A percentile compares a stretch with the other conserved stretches of the same genome.
phyloP scores from a whole-genome alignment of 2,113 vertebrate genomes.

The Sorex araneus region DNA sequence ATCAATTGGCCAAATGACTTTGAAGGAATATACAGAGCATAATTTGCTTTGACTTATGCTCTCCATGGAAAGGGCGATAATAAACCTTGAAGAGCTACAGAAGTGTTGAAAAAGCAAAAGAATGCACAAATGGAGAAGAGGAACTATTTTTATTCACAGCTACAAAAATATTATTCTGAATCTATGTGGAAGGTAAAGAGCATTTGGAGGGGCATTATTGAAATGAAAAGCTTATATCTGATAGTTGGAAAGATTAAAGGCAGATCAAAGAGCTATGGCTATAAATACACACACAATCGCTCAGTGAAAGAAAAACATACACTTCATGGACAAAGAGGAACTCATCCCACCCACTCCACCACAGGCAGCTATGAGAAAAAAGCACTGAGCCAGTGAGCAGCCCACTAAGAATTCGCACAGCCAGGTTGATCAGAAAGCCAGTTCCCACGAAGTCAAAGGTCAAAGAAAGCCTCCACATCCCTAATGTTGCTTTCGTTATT shows the following conservation, averaged over 20 bases:
- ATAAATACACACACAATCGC: neutral
- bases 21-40: neutral
- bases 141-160: neutral
- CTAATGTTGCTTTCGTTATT: neutral
- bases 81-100: neutral
- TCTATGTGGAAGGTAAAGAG: neutral
- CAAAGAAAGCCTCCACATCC: neutral
- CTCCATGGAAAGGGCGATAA: neutral
- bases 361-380: neutral
- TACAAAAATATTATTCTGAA: neutral
- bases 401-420: neutral
- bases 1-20: neutral
- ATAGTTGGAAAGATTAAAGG: neutral
- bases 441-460: neutral
- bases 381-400: neutral
- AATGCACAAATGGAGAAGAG: neutral
- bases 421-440: neutral
- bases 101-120: neutral
- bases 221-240: neutral
- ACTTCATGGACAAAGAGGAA: neutral
- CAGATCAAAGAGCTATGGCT: neutral
- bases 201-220: neutral
- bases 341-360: neutral
- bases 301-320: too few relatives aligned
- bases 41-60: neutral